Evolutionary conservation across 2,888 invertebrate genomes (phyloP).

Genomic region (Alcis repandata): DNA sequence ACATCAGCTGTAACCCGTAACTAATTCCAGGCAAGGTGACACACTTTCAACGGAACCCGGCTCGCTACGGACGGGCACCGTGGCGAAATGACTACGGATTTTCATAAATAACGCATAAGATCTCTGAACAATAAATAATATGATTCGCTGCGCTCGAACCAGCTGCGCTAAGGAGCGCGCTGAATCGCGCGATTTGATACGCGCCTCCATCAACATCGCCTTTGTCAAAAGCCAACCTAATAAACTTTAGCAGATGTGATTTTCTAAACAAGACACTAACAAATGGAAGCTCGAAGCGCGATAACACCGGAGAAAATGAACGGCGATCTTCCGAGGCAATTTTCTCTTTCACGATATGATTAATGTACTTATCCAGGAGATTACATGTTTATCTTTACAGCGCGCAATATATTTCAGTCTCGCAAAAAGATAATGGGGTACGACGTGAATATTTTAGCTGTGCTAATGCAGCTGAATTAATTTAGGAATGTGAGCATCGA

Average conservation of each 20-base stretch:
- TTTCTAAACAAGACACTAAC: conserved; percentile 84
- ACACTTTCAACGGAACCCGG: conserved; percentile 70
- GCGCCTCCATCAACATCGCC: conserved; percentile 82
- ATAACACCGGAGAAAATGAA: conserved; percentile 67
- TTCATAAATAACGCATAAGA: conserved; percentile 83
- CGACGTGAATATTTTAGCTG: conserved; percentile 47
- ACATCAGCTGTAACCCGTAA: conserved; percentile 72
- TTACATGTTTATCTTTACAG: conserved; percentile 53
- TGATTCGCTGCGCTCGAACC: conserved; percentile 81
- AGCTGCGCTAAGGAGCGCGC: conserved; percentile 83
- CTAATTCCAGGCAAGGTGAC: conserved; percentile 83
- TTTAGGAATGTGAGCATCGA: conserved; percentile 68
- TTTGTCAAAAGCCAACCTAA: conserved; percentile 82
- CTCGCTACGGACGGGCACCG: conserved; percentile 64
- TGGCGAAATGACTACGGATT: conserved; percentile 74
- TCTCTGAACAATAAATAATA: conserved; percentile 82
- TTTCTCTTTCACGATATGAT: conserved; percentile 66
- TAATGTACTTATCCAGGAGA: conserved; percentile 55
- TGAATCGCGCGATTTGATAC: conserved; percentile 83
- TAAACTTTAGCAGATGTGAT: conserved; percentile 85
- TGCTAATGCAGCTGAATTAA: conserved; percentile 57
- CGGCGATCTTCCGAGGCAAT: conserved; percentile 63
- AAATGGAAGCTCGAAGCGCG: conserved; percentile 74
- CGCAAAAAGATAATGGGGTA: conserved; percentile 39
- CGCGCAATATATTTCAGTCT: conserved; percentile 36